Evolutionary conservation across 2,797 vertebrate genomes (phyloP), one percentile per base, ranked within the genome.

Genomic region (Macropodus opercularis): DNA sequence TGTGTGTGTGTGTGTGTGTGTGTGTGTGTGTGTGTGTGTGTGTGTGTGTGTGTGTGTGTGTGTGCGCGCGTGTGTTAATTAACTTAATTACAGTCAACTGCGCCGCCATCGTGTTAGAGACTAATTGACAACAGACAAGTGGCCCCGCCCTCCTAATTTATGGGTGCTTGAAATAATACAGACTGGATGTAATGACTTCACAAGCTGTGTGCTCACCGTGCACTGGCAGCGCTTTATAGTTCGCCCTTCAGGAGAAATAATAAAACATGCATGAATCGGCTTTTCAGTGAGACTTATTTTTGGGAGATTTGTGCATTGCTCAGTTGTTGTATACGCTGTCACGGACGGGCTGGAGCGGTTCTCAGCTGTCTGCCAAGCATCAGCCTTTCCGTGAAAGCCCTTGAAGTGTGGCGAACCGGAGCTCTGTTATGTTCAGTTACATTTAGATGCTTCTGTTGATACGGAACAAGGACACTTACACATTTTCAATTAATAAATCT

Each of bases 361-460:
- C 85, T 88, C 80, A 79, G 83, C 84, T 89, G 87, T 82, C 79
- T 62, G 62, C 54, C 18, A 23, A 68, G 43, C 72, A 81, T 77
- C 81, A 84, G 79, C 50, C 78, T 49, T 80, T 81, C 80, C 66
- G 32, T 53, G 52, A 72, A 72, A 71, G 68, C 51, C 75, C 90
- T 85, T 90, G 87, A 90, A 85, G 87, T 87, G 77, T 79, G 75
- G 87, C 85, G 79, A 76, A 14, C 34, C 67, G 27, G 31, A 51
- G 57, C 72, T 67, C 63, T 49, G 64, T 67, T 80, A 53, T 54
- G 46, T 66, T 74, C 77, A 81, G 72, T 84, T 74, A 64, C 27
- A 18, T 67, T 63, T 40, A 47, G 73, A 72, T 32, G 64, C 71
- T 66, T 54, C 52, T 72, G 56, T 58, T 69, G 55, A 70, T 58